These are phyloP conservation scores for Lasioglossum baleicum DNA, from an alignment of 1,140 invertebrate species.

Conservation along the genomic window DNA sequence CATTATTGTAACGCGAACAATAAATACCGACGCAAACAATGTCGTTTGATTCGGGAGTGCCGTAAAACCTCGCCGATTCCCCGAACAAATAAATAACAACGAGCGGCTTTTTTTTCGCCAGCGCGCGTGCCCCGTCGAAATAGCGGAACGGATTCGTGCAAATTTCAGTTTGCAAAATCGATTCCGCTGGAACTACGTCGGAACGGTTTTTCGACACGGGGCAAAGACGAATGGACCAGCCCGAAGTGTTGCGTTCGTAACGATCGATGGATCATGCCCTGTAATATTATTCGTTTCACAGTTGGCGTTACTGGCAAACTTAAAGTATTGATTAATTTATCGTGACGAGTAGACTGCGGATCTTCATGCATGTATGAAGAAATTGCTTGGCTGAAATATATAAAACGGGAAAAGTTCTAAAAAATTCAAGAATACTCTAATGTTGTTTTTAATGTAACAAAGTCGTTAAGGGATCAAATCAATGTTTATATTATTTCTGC, in stretches of 20 bases:
- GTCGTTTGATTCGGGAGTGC: conserved; percentile 13
- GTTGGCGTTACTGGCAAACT: neutral
- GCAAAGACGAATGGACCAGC: neutral
- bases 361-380: no score
- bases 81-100: neutral
- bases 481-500: no score
- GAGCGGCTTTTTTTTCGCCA: neutral
- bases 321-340: no score
- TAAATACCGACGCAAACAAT: conserved; percentile 1
- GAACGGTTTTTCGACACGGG: neutral
- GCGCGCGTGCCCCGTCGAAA: neutral
- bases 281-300: neutral
- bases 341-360: no score
- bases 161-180: neutral
- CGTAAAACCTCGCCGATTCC: neutral
- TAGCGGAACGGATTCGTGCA: neutral
- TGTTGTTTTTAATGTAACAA: no score
- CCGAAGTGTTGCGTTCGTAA: neutral
- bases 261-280: neutral
- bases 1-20: neutral
- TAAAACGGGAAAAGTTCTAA: no score
- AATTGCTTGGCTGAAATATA: no score
- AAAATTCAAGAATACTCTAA: no score
- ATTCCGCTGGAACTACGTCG: neutral
- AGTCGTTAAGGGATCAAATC: no score